phyloP scores from a whole-genome alignment of 2,888 invertebrate species.

The Tetranychus truncatus region DNA sequence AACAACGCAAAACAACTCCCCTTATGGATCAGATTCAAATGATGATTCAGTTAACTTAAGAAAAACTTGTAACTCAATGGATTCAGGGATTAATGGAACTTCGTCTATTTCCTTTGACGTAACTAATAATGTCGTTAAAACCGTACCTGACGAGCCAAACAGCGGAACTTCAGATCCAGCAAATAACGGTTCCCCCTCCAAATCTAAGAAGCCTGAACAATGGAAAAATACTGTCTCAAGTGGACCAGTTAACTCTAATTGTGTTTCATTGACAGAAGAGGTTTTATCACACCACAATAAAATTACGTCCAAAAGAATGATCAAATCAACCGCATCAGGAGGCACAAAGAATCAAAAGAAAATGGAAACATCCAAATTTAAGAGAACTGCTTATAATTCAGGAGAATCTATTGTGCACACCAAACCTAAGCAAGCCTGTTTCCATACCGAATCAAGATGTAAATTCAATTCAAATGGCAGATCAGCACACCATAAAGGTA shows the following conservation, averaged over 20 bases:
- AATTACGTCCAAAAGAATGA: slow-evolving; percentile 1
- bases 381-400: neutral
- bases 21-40: slow-evolving; percentile 6
- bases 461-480: neutral
- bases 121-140: neutral
- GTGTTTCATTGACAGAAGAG: slow-evolving; percentile 3
- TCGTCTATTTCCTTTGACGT: neutral
- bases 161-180: neutral
- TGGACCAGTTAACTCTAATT: slow-evolving; percentile 4
- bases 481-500: neutral
- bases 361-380: slow-evolving; percentile 6
- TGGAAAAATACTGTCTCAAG: neutral
- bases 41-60: neutral
- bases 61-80: neutral
- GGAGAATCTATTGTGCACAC: neutral
- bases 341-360: neutral
- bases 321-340: neutral
- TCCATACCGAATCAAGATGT: neutral
- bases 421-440: slow-evolving; percentile 6
- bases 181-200: neutral
- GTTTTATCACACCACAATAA: slow-evolving; percentile 5
- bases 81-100: slow-evolving; percentile 5
- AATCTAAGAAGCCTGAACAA: neutral
- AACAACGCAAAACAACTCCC: neutral
- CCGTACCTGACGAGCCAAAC: neutral